These are phyloP conservation scores for Tamandua tetradactyla DNA, from an alignment of 2,797 vertebrate species.

Conservation along the genomic window DNA sequence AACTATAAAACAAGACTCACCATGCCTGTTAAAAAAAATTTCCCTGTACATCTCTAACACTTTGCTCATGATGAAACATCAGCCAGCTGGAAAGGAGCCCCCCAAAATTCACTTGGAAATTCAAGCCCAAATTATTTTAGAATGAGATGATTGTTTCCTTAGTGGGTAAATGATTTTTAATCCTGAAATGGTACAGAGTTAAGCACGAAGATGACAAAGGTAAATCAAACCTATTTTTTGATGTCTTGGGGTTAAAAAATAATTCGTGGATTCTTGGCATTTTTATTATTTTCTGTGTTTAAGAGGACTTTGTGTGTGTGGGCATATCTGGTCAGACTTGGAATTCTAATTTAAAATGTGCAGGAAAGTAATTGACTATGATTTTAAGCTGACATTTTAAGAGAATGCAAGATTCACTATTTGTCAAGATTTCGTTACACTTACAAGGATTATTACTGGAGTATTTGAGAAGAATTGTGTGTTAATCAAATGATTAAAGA, in stretches of 20 bases:
- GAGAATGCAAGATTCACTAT: not conserved
- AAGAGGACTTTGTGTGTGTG: not conserved
- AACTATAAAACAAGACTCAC: not conserved
- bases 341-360: not conserved
- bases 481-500: constrained; percentile 8
- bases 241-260: not conserved
- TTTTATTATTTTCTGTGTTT: not conserved
- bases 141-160: not conserved
- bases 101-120: not conserved
- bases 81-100: too few relatives aligned
- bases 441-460: constrained; percentile 3
- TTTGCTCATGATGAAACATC: not conserved
- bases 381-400: constrained; percentile 35
- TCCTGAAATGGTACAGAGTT: not conserved
- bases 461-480: not conserved
- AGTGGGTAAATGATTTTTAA: not conserved
- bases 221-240: not conserved
- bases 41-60: not conserved
- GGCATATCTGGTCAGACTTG: not conserved
- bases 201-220: not conserved
- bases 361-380: not conserved
- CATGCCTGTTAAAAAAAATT: not conserved
- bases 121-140: not conserved
- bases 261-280: not conserved
- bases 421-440: not conserved